phyloP scores from a whole-genome alignment of 2,888 invertebrate genomes.

The Achlya flavicornis region DNA sequence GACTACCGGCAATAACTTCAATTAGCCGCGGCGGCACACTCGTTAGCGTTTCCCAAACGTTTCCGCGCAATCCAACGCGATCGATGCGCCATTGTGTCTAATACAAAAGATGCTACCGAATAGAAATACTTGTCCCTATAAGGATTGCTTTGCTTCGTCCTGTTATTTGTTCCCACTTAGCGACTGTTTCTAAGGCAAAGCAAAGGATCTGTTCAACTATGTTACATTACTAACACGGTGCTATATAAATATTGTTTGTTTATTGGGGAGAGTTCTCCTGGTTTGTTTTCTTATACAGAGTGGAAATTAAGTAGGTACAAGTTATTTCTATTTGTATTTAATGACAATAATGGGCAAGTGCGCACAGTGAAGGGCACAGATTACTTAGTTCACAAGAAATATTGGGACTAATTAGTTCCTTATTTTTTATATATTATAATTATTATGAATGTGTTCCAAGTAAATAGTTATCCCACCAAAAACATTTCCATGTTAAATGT shows the following conservation, averaged over 20 bases:
- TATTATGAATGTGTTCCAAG: too few species aligned
- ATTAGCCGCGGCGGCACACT: constrained; percentile 64
- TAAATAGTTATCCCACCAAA: too few species aligned
- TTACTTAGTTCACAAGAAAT: too few species aligned
- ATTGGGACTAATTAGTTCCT: too few species aligned
- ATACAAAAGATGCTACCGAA: constrained; percentile 74
- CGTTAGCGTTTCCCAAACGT: constrained; percentile 69
- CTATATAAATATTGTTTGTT: constrained; percentile 7
- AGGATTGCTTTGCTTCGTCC: constrained; percentile 59
- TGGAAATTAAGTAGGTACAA: too few species aligned
- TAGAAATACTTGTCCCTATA: constrained; percentile 70
- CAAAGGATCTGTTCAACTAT: constrained; percentile 15
- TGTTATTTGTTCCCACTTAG: constrained; percentile 71
- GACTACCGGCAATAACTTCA: constrained; percentile 64
- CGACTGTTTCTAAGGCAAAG: constrained; percentile 35
- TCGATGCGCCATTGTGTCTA: constrained; percentile 76
- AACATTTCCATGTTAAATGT: too few species aligned
- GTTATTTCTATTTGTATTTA: too few species aligned
- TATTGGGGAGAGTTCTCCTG: background rate
- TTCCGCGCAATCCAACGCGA: constrained; percentile 68
- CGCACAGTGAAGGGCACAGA: too few species aligned
- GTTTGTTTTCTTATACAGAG: background rate
- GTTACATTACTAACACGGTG: constrained; percentile 16
- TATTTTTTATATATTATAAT: too few species aligned
- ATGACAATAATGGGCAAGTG: too few species aligned